Evolutionary conservation across 2,113 vertebrate species (phyloP).

Genomic region (Garra rufa): DNA sequence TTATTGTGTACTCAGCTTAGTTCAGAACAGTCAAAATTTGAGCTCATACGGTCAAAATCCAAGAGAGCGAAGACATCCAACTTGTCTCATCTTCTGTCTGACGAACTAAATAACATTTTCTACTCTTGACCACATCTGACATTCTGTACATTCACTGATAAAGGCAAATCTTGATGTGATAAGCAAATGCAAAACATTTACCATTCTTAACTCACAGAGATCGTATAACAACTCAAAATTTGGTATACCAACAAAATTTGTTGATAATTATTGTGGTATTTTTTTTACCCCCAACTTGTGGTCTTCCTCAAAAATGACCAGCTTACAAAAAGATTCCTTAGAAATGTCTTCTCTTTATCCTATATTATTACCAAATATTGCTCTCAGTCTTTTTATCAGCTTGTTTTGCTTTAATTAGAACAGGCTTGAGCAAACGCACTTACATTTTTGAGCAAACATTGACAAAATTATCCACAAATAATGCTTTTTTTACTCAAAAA

Average conservation of each 20-base stretch:
- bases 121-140: neutral
- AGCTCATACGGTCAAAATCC: neutral
- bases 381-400: too few species aligned
- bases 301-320: neutral
- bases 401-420: neutral
- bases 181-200: neutral
- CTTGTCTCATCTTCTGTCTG: neutral
- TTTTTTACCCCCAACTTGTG: neutral
- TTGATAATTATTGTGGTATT: too few species aligned
- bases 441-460: neutral
- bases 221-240: too few species aligned
- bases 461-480: neutral
- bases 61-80: neutral
- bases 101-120: conserved; percentile 3
- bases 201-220: neutral
- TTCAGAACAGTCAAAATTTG: neutral
- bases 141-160: neutral
- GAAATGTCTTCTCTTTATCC: too few species aligned
- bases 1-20: neutral
- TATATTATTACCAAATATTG: too few species aligned
- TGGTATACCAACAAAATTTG: too few species aligned
- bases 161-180: conserved; percentile 12
- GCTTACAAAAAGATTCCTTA: neutral
- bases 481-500: neutral
- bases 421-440: neutral